A percentile compares a stretch with the other conserved stretches of the same genome.
Conservation (phyloP, 2,113 vertebrate genomes). For the Pao palembangensis region DNA sequence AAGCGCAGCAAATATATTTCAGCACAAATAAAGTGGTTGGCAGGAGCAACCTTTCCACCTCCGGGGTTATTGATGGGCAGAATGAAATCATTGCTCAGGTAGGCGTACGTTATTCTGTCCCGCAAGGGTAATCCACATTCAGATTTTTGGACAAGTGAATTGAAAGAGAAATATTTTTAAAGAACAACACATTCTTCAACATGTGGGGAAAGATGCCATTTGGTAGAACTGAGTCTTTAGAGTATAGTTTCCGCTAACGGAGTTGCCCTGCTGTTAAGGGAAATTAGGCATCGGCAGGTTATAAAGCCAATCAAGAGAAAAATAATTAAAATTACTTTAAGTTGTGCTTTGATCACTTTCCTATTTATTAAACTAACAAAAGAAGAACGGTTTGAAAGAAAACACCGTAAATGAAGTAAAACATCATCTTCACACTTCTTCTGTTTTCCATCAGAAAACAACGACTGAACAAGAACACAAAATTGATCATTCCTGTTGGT, state of each 20-base stretch:
- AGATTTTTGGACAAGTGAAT: neutral
- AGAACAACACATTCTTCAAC: neutral
- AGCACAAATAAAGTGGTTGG: conserved; percentile 2
- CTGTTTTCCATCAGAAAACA: no score
- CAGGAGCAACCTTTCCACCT: conserved; percentile 1
- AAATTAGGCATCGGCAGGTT: neutral
- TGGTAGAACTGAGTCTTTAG: conserved; percentile 1
- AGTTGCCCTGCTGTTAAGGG: neutral
- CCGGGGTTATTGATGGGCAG: neutral
- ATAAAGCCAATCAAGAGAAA: neutral
- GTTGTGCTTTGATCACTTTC: no score
- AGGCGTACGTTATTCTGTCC: conserved; percentile 7
- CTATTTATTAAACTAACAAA: no score
- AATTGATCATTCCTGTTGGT: no score
- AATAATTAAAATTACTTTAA: no score
- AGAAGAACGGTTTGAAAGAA: no score
- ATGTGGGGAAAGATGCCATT: conserved; percentile 5
- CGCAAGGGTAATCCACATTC: neutral
- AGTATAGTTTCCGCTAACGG: conserved; percentile 16
- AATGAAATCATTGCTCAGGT: conserved; percentile 11
- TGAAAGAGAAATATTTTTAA: no score
- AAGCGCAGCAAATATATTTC: neutral
- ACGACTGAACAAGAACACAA: no score
- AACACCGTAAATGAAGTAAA: no score
- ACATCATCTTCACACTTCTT: no score